Base-by-base conservation (phyloP, 2,113 vertebrate species). In the Rhinopomastus cyanomelas region DNA sequence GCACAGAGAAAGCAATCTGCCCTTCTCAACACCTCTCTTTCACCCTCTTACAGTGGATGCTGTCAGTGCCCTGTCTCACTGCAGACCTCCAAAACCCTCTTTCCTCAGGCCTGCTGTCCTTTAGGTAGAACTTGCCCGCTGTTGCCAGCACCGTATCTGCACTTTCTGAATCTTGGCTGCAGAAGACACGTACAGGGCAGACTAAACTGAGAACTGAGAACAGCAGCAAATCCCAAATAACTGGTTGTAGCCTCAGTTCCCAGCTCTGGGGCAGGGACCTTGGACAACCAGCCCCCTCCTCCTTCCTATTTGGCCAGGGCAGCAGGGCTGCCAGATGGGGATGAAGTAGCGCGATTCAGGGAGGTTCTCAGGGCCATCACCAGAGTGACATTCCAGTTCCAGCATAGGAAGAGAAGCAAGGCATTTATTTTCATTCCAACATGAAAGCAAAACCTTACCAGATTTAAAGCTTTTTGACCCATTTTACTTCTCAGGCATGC, bases 311-410 rank as follows among this genome's bases (percentile, higher is more conserved):
- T 61, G 62, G 44, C 42, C 32, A 32, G 57, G 57, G 48, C 22
- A 74, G 6, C 4, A 75, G 55, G 59, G 55, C 66, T 75, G 27
- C 49, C 48, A 12, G 8, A 12, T 25, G 23, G 8, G 4, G 8
- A 16, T 29, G 7, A 60, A 75, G 12, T 6, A 68, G 17, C 32
- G 26, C 0, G 0, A 30, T 9, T 2, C 34, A 12, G 29, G 10
- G 7, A 59, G 11, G 14, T 60, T 22, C 57, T 56, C 23, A 8
- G n/a, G 16, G 16, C 14, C 37, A 10, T 55, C 53, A 78, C 53
- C 44, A 78, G 44, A 52, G 37, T 3, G 7, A 11, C n/a, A 14
- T 44, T 88, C 19, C 34, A 51, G 3, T 1, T 2, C 3, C 52
- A 46, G 32, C 36, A 85, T 20, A 72, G 59, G 22, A 73, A 26